These are phyloP conservation scores for Leptobrachium ailaonicum DNA, from an alignment of 2,113 vertebrate genomes.

Conservation along the genomic window DNA sequence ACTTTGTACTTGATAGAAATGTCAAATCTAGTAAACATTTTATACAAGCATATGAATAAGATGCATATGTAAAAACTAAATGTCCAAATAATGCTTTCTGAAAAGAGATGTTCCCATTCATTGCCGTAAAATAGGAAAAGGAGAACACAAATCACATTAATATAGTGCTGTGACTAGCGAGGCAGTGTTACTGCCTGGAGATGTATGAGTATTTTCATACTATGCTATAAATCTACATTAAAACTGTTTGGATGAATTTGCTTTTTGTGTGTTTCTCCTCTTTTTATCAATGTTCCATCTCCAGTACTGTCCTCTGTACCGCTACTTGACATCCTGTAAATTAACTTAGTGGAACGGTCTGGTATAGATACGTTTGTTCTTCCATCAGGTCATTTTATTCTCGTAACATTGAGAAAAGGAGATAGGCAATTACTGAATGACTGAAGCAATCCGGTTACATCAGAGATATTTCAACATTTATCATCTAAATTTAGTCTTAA, in stretches of 20 bases:
- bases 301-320: neutral
- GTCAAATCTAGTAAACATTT: no score
- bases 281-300: neutral
- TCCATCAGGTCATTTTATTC: neutral
- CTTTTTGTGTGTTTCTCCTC: neutral
- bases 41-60: neutral
- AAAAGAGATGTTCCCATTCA: neutral
- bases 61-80: neutral
- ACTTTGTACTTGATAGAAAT: no score
- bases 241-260: neutral
- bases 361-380: neutral
- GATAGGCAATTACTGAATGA: no score
- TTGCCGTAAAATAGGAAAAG: neutral
- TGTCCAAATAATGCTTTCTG: neutral
- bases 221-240: neutral
- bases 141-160: constrained; percentile 1
- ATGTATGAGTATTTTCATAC: neutral
- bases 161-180: neutral
- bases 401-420: neutral
- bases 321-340: neutral
- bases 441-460: no score
- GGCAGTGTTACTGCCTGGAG: neutral
- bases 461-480: no score
- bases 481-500: no score
- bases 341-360: neutral